Percentiles rank a stretch among this genome's conserved stretches.
These are phyloP conservation scores for Bathynomus jamesi DNA, from an alignment of 1,140 invertebrate genomes.

Conservation along the genomic window DNA sequence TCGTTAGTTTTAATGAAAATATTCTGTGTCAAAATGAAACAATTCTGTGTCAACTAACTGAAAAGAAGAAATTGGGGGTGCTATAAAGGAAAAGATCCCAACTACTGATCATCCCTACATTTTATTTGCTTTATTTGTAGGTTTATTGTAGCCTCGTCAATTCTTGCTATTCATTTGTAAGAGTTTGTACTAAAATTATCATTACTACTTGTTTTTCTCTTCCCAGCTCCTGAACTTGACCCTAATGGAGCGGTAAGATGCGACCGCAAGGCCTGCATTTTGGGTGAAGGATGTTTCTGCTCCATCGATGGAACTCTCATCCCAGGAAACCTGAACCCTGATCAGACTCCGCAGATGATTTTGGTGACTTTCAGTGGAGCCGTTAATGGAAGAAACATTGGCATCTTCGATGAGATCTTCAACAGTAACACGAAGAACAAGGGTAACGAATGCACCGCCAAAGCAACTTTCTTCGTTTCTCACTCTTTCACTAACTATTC, in stretches of 20 bases:
- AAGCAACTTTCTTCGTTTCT: slow-evolving; percentile 53
- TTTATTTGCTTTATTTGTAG: no score
- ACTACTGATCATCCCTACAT: no score
- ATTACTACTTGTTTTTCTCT: background rate
- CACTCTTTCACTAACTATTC: slow-evolving; percentile 52
- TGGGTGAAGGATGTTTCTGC: slow-evolving; percentile 48
- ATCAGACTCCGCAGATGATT: slow-evolving; percentile 46
- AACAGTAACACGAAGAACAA: slow-evolving; percentile 45
- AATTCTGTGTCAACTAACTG: no score
- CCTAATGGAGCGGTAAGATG: slow-evolving; percentile 43
- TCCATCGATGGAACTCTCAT: slow-evolving; percentile 45
- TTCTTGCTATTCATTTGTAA: no score
- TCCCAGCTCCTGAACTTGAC: slow-evolving; percentile 42
- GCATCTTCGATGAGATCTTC: slow-evolving; percentile 44
- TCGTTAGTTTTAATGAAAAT: no score
- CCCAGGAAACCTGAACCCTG: slow-evolving; percentile 42
- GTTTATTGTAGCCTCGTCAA: no score
- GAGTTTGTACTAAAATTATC: no score
- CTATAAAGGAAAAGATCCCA: no score
- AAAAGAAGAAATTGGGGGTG: no score
- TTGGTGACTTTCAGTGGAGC: slow-evolving; percentile 46
- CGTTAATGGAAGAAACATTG: slow-evolving; percentile 44
- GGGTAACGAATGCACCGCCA: slow-evolving; percentile 50
- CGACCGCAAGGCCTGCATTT: slow-evolving; percentile 42
- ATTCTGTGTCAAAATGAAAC: no score